Evolutionary conservation across 1,140 invertebrate species (phyloP).

Genomic region (Copidosoma floridanum): DNA sequence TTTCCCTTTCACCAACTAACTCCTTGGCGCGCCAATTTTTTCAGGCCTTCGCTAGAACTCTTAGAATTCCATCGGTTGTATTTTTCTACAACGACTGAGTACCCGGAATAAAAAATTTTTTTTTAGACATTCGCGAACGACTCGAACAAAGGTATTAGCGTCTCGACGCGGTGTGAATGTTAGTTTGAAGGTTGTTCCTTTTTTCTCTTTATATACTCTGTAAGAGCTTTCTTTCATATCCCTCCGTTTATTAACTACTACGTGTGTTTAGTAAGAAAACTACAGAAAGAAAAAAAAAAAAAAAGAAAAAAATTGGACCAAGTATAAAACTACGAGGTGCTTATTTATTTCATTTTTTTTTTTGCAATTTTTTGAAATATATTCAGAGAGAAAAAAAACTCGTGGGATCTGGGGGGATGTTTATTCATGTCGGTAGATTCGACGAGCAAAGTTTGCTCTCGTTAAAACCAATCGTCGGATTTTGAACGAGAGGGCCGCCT

Average conservation of each 20-base stretch:
- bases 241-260: slow-evolving; percentile 36
- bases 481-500: slow-evolving; percentile 6
- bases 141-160: too few species aligned
- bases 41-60: too few species aligned
- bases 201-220: slow-evolving; percentile 15
- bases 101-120: too few species aligned
- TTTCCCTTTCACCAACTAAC: too few species aligned
- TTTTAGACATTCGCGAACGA: too few species aligned
- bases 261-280: slow-evolving; percentile 26
- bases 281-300: slow-evolving; percentile 32
- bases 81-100: too few species aligned
- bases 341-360: slow-evolving; percentile 35
- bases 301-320: slow-evolving; percentile 40
- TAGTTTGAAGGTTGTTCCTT: too few species aligned
- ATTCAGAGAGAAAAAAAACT: slow-evolving; percentile 36
- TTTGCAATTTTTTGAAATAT: slow-evolving; percentile 32
- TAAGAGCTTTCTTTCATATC: slow-evolving; percentile 8
- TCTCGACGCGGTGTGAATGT: slow-evolving; percentile 28
- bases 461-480: not conserved
- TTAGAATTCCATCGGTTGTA: too few species aligned
- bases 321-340: slow-evolving; percentile 49
- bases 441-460: not conserved
- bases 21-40: too few species aligned
- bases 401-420: slow-evolving; percentile 38
- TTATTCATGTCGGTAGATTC: slow-evolving; percentile 24